Evolutionary conservation across 2,113 vertebrate species (phyloP), one percentile per base, ranked within the genome.

Genomic region (Podarcis cretensis): DNA sequence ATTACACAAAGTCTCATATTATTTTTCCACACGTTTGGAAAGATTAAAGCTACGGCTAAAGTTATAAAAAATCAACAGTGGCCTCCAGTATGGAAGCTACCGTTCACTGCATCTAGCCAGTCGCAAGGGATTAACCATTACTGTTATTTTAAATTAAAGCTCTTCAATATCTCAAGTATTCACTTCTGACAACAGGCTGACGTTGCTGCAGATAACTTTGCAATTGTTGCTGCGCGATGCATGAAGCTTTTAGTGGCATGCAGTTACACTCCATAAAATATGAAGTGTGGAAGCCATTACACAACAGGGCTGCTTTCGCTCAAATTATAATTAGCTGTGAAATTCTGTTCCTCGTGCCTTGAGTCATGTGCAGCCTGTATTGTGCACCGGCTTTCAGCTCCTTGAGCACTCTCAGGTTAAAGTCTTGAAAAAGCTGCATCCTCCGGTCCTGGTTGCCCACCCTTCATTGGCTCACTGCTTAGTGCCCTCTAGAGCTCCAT

Each of bases 401-500:
- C 83, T 59, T 71, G 37, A 92, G 65, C 20, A 83, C 63, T 86
- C 77, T 84, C 79, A 91, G 85, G 86, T 87, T 12, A 69, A 76
- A 84, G 69, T 83, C 66, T 30, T 88, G 63, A 90, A 92, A 82
- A 25, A 90, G 75, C 32, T 88, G 73, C 77, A 89, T 80, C 87
- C 65, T 90, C 5, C 59, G 18, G 59, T 63, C 88, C 59, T 91
- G 40, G 8, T 65, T 81, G 68, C 48, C 71, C 93, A 78, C 71
- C 90, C 84, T 84, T 93, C 89, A 76, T 83, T 91, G 23, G 89
- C 79, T 23, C 63, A 81, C 91, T 87, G 84, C 76, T 91, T 87
- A 87, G 89, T 79, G 90, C 69, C 87, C 93, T 90, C 93, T 27
- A 40, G 91, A 93, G 95, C 91, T 92, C 91, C 96, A 96, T 98